Evolutionary conservation across 1,140 invertebrate genomes (phyloP), one percentile per base, ranked within the genome.

Genomic region (Agrilus planipennis): DNA sequence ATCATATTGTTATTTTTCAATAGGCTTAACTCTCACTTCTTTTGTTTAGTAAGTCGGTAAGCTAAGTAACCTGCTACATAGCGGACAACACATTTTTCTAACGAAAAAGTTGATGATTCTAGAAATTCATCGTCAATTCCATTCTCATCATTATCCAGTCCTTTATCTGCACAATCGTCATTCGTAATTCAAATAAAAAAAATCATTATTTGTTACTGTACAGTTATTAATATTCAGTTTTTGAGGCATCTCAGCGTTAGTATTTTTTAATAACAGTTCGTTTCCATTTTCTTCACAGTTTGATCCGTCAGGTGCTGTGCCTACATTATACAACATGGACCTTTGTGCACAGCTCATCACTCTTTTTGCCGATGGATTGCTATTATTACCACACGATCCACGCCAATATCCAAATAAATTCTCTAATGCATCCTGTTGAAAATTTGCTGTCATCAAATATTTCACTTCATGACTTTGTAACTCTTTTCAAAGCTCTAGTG

Each of bases 371-470:
- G n/a, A n/a, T n/a, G n/a, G 46, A 35, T 51, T 49, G 30, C 36
- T 48, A 21, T 36, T 44, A 25, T 43, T 41, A 12, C 52, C 50
- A 22, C 45, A 41, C 39, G 34, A 39, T 7, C 40, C 20, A 28
- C 48, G 30, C 29, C 44, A 43, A 15, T 49, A 41, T 11, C 40
- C 41, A 44, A 52, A 52, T 9, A 41, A 42, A 47, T 54, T 54
- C 45, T 54, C 52, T 25, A 54, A 34, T 9, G 39, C 34, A 44
- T 54, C 50, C 44, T 54, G 52, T 27, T 53, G 28, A 14, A 39
- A 17, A 3, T 27, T 5, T 45, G 37, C 40, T 22, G 48, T 47
- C 11, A 46, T 27, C 20, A 37, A 34, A 43, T 9, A 47, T 40
- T 10, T 34, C 10, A 30, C 43, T 34, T 43, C 47, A 40, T 41